Percentiles rank a stretch among this genome's conserved stretches.
Evolutionary conservation across 2,888 invertebrate species (phyloP).

Genomic region (Ischnura elegans): DNA sequence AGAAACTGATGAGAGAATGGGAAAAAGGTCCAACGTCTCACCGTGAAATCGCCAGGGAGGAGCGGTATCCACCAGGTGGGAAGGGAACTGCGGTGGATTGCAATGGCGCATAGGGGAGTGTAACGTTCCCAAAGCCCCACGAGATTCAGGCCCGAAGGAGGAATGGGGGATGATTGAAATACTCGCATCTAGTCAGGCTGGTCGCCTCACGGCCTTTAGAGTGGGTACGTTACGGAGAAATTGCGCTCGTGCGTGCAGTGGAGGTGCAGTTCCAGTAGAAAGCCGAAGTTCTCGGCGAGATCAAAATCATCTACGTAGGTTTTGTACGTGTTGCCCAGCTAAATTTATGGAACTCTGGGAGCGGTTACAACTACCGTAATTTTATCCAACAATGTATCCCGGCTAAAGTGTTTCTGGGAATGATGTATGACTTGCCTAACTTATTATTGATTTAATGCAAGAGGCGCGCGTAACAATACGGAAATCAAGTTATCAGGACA

Average conservation of each 20-base stretch:
- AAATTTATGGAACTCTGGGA: too few relatives aligned
- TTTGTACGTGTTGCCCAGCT: too few relatives aligned
- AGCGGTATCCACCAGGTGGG: neutral
- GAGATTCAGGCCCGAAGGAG: slow-evolving; percentile 1
- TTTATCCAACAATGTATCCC: too few relatives aligned
- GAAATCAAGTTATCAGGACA: too few relatives aligned
- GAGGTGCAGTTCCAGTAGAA: neutral
- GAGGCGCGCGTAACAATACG: too few relatives aligned
- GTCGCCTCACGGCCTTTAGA: neutral
- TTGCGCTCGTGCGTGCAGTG: neutral
- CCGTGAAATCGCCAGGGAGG: slow-evolving; percentile 22
- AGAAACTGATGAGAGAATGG: neutral
- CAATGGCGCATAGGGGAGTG: neutral
- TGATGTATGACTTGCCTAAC: too few relatives aligned
- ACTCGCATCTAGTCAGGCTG: neutral
- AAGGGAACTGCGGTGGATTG: neutral
- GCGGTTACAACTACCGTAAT: too few relatives aligned
- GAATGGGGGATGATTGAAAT: slow-evolving; percentile 14
- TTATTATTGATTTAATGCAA: too few relatives aligned
- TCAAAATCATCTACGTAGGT: neutral
- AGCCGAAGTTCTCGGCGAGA: neutral
- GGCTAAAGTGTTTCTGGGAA: too few relatives aligned
- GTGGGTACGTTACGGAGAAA: neutral
- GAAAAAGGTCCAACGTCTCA: neutral
- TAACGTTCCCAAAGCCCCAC: neutral